Evolutionary conservation across 2,888 invertebrate genomes (phyloP), one percentile per base, ranked within the genome.

Genomic region (Drosophila yooni): DNA sequence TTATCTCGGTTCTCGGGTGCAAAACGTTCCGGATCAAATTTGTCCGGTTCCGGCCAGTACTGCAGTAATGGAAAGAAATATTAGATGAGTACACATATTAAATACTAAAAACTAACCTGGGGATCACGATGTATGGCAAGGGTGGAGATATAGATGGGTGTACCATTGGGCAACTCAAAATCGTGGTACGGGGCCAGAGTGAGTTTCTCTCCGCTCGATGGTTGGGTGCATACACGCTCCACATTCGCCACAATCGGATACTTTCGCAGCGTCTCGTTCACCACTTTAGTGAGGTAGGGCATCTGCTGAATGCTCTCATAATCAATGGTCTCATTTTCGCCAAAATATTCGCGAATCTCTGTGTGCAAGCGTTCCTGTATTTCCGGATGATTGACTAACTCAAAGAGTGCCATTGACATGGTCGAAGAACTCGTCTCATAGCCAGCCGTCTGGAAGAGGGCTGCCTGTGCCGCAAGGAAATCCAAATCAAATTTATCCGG

Each of bases 251-350:
- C 75, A 27, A 91, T 83, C 3, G 92, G 92, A 71, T 92, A 92
- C 38, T 86, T 68, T n/a, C 92, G 79, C 7, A 92, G 62, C 0
- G 83, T 88, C 59, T 92, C 92, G 62, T 86, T 79, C 1, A 91
- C 71, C 2, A 93, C 93, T 91, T 91, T 91, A 40, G 92, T 91
- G 53, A 94, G 76, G 71, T 94, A 94, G 21, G 88, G 82, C 94
- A 94, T 92, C 69, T 93, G 91, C 58, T 90, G 83, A 11, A 94
- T 73, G 3, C 83, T 79, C 2, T 94, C 93, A 60, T 93, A 94
- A 3, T 91, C 92, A 2, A 94, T 82, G 3, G 91, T 92, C 15
- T 88, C 58, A 3, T 74, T 64, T 3, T 53, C 51, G 0, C 70
- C 83, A n/a, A 82, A 77, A 7, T 57, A 71, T 2, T 91, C 83